Base-by-base conservation (phyloP, 2,888 invertebrate species). In the Sicus ferrugineus region DNA sequence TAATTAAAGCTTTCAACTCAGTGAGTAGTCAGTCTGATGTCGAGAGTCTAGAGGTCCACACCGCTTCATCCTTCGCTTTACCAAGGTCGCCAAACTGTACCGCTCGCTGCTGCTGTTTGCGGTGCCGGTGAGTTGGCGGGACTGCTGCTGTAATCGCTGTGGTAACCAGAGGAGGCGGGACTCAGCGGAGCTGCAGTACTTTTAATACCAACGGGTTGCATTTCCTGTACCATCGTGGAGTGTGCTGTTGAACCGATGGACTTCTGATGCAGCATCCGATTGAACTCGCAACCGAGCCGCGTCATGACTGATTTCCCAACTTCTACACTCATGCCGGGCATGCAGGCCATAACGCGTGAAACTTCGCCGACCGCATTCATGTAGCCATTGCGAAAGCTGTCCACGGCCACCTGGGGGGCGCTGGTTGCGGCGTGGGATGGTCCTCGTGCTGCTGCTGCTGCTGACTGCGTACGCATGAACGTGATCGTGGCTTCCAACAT, bases 321-420 rank as follows among this genome's bases (percentile, higher is more conserved):
- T 79, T 91, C 89, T 74, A 95, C 92, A 83, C 94, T 93, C 79
- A 95, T 93, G 72, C 93, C 93, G 42, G 93, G 93, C 56, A 93
- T 93, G 71, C 92, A 90, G 42, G 95, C 94, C 79, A 95, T 86
- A 80, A 94, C 93, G 75, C 93, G 89, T 74, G 94, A 94, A 69
- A 95, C 94, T 87, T 95, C 95, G 80, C 93, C 93, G 76, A 94
- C 95, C 81, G 94, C 94, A 82, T 94, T 93, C 74, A 94, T 93
- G 87, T 93, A 95, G 75, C 95, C 95, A 77, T 93, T 93, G 75
- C 93, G 89, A 88, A 94, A 95, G 77, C 94, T 89, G 83, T 95
- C 94, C 77, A 78, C 76, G 7, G 81, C 79, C 52, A 76, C 71
- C 23, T n/a, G 9, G 67, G 92, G 90, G 46, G 78, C 65, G 14